A percentile compares a stretch with the other conserved stretches of the same genome.
Evolutionary conservation across 1,140 invertebrate species (phyloP).

Genomic region (Lordiphosa stackelbergi): DNA sequence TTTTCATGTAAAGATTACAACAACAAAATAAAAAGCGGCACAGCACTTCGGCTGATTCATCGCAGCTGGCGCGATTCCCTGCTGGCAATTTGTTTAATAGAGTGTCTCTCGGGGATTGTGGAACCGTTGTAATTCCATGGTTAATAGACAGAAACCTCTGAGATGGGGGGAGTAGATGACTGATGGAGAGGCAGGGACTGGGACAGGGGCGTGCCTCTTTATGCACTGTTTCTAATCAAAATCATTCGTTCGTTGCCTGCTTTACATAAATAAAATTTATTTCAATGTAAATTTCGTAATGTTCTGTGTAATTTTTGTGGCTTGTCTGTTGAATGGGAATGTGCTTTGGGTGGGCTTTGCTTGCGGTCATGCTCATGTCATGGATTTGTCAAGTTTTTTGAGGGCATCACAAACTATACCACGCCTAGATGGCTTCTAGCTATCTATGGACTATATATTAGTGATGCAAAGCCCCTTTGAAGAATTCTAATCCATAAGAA

Average conservation of each 20-base stretch:
- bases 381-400: not conserved
- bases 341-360: constrained; percentile 34
- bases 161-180: constrained; percentile 13
- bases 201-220: constrained; percentile 11
- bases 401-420: not conserved
- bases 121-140: constrained; percentile 47
- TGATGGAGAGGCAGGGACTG: no score
- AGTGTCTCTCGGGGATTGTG: constrained; percentile 11
- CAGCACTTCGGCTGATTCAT: constrained; percentile 14
- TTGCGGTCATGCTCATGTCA: constrained; percentile 26
- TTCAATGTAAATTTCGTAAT: constrained; percentile 70
- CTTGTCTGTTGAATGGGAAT: constrained; percentile 18
- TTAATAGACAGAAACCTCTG: constrained; percentile 3
- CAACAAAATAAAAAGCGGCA: constrained; percentile 30
- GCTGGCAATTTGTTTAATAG: constrained; percentile 37
- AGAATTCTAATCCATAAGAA: no score
- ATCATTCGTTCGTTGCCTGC: constrained; percentile 14
- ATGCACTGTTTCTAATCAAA: constrained; percentile 56
- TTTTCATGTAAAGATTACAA: constrained; percentile 53
- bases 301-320: constrained; percentile 51
- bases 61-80: constrained; percentile 4
- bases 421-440: no score
- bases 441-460: no score
- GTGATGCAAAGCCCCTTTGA: no score
- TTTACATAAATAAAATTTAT: constrained; percentile 54